These are phyloP conservation scores for Phyllotreta cruciferae DNA, from an alignment of 2,888 invertebrate genomes.

Conservation along the genomic window DNA sequence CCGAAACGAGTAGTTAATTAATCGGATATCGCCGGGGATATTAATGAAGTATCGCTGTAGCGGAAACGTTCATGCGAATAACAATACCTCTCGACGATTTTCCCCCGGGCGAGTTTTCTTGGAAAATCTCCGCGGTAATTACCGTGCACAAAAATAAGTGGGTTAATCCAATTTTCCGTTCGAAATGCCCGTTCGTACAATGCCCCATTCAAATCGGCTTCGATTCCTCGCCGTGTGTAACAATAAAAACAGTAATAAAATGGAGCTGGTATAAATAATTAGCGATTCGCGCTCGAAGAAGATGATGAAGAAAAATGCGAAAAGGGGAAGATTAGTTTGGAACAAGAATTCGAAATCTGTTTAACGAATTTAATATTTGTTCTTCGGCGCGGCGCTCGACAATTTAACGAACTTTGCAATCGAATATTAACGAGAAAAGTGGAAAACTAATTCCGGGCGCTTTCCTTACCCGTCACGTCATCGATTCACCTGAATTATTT, in stretches of 20 bases:
- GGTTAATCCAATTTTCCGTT: slow-evolving; percentile 18
- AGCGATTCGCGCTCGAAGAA: no score
- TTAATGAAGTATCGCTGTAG: slow-evolving; percentile 4
- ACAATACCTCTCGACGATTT: neutral
- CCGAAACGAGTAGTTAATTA: neutral
- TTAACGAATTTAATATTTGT: no score
- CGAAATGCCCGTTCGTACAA: slow-evolving; percentile 23
- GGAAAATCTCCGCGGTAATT: slow-evolving; percentile 10
- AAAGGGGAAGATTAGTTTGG: no score
- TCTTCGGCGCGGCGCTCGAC: slow-evolving; percentile 19
- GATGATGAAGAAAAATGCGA: no score
- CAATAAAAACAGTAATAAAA: no score
- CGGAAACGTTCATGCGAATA: neutral
- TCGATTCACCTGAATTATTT: slow-evolving; percentile 26
- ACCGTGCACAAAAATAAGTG: slow-evolving; percentile 16
- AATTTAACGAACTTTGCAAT: slow-evolving; percentile 34
- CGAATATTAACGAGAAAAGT: slow-evolving; percentile 37
- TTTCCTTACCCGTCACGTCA: slow-evolving; percentile 3
- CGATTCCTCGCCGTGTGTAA: no score
- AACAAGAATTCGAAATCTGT: no score
- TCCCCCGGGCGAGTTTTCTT: neutral
- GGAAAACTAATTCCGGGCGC: slow-evolving; percentile 32
- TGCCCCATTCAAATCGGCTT: slow-evolving; percentile 24
- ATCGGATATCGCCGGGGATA: neutral
- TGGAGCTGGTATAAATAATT: no score